A percentile compares a stretch with the other conserved stretches of the same genome.
Conservation (phyloP, 1,140 invertebrate species). For the Danaus melanippus region DNA sequence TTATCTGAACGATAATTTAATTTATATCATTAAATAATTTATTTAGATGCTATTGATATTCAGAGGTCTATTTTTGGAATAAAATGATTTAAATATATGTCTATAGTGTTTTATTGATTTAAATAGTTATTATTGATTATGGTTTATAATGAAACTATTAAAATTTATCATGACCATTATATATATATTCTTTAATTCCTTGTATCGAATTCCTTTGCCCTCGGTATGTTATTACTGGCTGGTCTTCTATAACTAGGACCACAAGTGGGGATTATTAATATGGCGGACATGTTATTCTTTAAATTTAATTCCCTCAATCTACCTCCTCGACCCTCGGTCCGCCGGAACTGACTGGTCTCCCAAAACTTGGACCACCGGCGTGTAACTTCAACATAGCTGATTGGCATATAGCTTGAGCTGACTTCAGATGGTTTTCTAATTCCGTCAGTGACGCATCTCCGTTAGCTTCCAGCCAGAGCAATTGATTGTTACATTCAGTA, state of each 20-base stretch:
- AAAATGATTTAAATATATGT: too few relatives aligned
- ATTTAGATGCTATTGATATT: too few relatives aligned
- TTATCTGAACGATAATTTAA: too few relatives aligned
- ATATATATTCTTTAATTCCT: too few relatives aligned
- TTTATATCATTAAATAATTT: too few relatives aligned
- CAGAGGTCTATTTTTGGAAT: too few relatives aligned
- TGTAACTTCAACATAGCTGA: conserved; percentile 86
- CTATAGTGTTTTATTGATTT: too few relatives aligned
- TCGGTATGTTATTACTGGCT: conserved; percentile 32
- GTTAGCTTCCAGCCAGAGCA: conserved; percentile 75
- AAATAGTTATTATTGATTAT: too few relatives aligned
- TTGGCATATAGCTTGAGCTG: conserved; percentile 79
- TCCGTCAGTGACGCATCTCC: conserved; percentile 84
- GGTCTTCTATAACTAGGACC: conserved; percentile 71
- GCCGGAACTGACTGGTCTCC: conserved; percentile 26
- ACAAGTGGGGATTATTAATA: conserved; percentile 81
- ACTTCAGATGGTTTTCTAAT: conserved; percentile 82
- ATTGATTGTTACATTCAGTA: conserved; percentile 72
- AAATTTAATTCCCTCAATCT: conserved; percentile 19
- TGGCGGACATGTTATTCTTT: conserved; percentile 69
- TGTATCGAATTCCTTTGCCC: conserved; percentile 45
- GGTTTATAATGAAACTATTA: too few relatives aligned
- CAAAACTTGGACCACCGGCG: conserved; percentile 73
- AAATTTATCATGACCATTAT: too few relatives aligned
- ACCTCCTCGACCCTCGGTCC: conserved; percentile 52